These are phyloP conservation scores for Synergus umbraculus DNA, from an alignment of 2,888 invertebrate species.

Conservation along the genomic window DNA sequence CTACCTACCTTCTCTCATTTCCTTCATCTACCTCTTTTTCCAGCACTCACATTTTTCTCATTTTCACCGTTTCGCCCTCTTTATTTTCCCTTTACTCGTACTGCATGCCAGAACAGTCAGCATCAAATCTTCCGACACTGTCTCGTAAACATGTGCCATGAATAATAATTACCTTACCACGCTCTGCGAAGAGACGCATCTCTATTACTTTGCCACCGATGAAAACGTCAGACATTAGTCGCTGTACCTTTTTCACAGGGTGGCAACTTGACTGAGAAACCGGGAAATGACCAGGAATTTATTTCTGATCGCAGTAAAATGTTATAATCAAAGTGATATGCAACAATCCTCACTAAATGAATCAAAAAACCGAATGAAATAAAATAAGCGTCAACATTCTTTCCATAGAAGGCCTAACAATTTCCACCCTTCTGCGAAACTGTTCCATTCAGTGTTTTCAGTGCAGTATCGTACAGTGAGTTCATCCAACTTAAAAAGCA, in stretches of 20 bases:
- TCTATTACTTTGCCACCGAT: slow-evolving; percentile 3
- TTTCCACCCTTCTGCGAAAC: slow-evolving; percentile 33
- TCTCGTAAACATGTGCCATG: slow-evolving; percentile 10
- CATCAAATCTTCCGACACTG: slow-evolving; percentile 26
- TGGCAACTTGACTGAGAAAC: too few relatives aligned
- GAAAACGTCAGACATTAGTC: neutral
- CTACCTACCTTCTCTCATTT: neutral
- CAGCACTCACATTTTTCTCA: neutral
- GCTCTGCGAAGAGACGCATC: neutral
- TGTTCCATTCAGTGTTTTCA: slow-evolving; percentile 20
- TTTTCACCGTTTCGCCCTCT: slow-evolving; percentile 7
- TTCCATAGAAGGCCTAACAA: slow-evolving; percentile 19
- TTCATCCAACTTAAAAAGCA: slow-evolving; percentile 39
- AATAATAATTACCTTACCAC: slow-evolving; percentile 12
- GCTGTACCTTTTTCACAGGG: neutral
- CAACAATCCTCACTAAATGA: slow-evolving; percentile 35
- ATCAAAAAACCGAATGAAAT: slow-evolving; percentile 46
- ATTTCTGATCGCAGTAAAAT: too few relatives aligned
- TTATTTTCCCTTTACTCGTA: neutral
- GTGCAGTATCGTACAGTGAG: slow-evolving; percentile 20
- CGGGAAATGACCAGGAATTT: too few relatives aligned
- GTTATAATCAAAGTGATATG: too few relatives aligned
- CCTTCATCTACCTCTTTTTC: neutral
- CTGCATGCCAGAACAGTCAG: neutral
- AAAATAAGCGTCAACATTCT: slow-evolving; percentile 29